These are phyloP conservation scores for Zophobas atratus DNA, from an alignment of 1,140 invertebrate species.

Conservation along the genomic window DNA sequence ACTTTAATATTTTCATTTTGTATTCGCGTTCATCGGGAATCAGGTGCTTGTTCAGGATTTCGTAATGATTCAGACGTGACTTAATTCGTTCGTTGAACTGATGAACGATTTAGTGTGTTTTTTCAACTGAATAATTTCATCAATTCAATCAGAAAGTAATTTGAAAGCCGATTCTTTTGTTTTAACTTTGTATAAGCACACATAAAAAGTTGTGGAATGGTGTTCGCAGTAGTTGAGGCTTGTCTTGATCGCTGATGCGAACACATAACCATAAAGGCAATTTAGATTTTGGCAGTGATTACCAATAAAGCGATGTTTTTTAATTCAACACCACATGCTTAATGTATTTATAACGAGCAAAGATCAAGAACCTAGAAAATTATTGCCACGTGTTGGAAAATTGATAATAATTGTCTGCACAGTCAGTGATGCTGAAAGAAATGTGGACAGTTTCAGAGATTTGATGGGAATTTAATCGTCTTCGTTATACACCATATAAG, in stretches of 20 bases:
- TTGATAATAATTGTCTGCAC: not conserved
- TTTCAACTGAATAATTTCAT: conserved; percentile 9
- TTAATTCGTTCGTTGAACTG: conserved; percentile 1
- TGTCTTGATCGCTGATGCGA: no score
- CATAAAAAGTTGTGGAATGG: no score
- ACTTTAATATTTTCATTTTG: not conserved
- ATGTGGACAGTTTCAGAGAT: no score
- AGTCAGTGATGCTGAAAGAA: no score
- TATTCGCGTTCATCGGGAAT: not conserved
- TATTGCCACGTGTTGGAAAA: conserved; percentile 12
- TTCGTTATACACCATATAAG: no score
- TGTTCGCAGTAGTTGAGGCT: no score
- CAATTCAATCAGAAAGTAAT: conserved; percentile 8
- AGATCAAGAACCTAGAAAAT: conserved; percentile 11
- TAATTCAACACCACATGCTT: not conserved
- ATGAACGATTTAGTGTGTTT: conserved; percentile 4
- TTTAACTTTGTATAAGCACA: not conserved
- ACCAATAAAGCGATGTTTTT: not conserved
- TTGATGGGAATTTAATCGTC: no score
- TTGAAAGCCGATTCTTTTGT: not conserved
- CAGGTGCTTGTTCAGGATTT: conserved; percentile 10
- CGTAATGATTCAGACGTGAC: conserved; percentile 15
- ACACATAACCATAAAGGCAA: no score
- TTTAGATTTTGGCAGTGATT: no score
- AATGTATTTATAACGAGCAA: conserved; percentile 7